A percentile compares a stretch with the other conserved stretches of the same genome.
Conservation (phyloP, 2,888 invertebrate species). For the Ichneumoninae sp. region DNA sequence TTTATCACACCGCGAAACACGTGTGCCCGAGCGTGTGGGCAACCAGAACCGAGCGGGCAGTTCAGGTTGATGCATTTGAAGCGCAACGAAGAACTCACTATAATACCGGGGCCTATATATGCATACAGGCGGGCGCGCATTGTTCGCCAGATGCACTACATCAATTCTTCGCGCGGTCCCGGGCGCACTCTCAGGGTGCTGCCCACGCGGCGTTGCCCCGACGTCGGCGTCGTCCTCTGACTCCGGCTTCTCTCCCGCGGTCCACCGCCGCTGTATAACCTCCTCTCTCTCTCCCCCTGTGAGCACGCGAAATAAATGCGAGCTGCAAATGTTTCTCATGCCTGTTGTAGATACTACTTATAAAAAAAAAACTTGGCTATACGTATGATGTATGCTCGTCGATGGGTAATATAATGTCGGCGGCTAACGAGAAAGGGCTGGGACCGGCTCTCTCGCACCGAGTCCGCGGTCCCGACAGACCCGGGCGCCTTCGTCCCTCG, state of each 20-base stretch:
- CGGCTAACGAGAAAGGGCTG: constrained; percentile 83
- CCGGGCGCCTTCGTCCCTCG: constrained; percentile 25
- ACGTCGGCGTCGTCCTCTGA: constrained; percentile 47
- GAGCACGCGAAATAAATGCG: constrained; percentile 70
- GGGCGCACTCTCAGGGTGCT: constrained; percentile 67
- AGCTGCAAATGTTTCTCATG: constrained; percentile 82
- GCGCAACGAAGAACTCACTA: constrained; percentile 21
- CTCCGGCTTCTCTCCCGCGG: constrained; percentile 69
- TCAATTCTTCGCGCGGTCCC: constrained; percentile 78
- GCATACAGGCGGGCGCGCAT: constrained; percentile 70
- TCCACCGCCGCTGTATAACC: constrained; percentile 60
- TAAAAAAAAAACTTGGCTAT: constrained; percentile 75
- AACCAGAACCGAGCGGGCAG: constrained; percentile 12
- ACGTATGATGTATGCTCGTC: constrained; percentile 82
- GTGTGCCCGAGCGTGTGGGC: constrained; percentile 51
- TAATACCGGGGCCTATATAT: constrained; percentile 37
- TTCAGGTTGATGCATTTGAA: constrained; percentile 37
- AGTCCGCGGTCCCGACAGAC: constrained; percentile 30
- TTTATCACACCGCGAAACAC: constrained; percentile 52
- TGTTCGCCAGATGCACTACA: constrained; percentile 80
- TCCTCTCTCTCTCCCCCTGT: constrained; percentile 41
- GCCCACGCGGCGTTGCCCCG: constrained; percentile 75
- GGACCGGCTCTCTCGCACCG: constrained; percentile 69
- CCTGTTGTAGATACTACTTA: constrained; percentile 81
- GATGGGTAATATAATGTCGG: constrained; percentile 83